phyloP scores from a whole-genome alignment of 2,797 vertebrate genomes.

The Gallinago nigripennis region DNA sequence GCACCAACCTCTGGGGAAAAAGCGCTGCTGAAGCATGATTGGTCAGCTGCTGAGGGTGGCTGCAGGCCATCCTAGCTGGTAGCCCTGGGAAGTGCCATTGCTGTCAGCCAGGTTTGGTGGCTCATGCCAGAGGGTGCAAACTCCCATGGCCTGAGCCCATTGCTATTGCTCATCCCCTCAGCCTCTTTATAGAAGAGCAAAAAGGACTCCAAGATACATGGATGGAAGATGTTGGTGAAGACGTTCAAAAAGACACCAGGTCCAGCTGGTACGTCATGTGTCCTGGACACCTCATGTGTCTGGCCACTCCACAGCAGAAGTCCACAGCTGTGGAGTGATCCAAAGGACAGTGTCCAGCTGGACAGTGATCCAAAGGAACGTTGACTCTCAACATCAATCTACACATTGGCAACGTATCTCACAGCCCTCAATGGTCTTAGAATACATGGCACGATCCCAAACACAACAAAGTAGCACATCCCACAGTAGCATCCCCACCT shows the following conservation, averaged over 20 bases:
- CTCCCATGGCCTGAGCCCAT: not conserved
- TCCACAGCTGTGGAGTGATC: not conserved
- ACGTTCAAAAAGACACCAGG: not conserved
- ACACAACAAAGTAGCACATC: not conserved
- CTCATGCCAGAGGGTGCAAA: not conserved
- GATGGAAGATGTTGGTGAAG: not conserved
- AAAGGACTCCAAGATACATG: not conserved
- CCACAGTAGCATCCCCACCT: not conserved
- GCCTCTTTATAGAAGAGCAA: not conserved
- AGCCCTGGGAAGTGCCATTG: not conserved
- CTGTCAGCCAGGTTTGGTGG: not conserved
- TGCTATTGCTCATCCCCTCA: not conserved
- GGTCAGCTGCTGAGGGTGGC: not conserved
- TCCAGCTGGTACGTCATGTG: rapidly evolving
- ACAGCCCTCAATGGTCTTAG: not conserved
- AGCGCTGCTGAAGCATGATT: rapidly evolving
- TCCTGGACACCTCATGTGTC: not conserved
- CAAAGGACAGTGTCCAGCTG: not conserved
- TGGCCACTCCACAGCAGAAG: not conserved
- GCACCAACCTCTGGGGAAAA: not conserved
- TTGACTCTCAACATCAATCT: not conserved
- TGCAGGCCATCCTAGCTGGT: not conserved
- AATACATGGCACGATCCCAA: not conserved
- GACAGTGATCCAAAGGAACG: not conserved
- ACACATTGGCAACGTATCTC: rapidly evolving